phyloP scores from a whole-genome alignment of 1,140 invertebrate genomes.

The Coenobita brevimanus region DNA sequence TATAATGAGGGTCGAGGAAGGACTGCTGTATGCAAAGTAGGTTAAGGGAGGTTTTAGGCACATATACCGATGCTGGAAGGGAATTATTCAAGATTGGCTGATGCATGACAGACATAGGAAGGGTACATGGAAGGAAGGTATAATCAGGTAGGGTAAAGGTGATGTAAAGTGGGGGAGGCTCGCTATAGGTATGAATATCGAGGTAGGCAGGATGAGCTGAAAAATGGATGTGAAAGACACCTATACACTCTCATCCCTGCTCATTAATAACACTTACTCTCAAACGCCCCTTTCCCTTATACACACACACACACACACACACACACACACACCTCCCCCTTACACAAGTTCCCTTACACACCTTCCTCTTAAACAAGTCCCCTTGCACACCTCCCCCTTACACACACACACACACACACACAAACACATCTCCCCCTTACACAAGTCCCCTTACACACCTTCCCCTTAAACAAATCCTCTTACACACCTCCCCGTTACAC shows the following conservation, averaged over 20 bases:
- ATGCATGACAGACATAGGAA: background rate
- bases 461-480: no score
- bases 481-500: no score
- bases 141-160: background rate
- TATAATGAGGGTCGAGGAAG: no score
- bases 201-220: no score
- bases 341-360: no score
- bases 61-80: background rate
- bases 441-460: background rate
- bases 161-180: no score
- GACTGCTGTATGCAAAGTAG: no score
- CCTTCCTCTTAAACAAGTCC: no score
- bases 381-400: background rate
- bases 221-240: no score
- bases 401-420: slow-evolving; percentile 28
- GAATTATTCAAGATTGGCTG: background rate
- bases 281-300: no score
- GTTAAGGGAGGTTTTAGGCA: background rate
- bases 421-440: background rate
- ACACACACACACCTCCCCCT: slow-evolving; percentile 11
- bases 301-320: slow-evolving; percentile 36
- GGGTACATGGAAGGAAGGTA: background rate
- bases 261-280: no score
- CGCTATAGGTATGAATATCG: no score
- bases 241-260: background rate